Evolutionary conservation across 2,113 vertebrate species (phyloP).

Genomic region (Promerops cafer): DNA sequence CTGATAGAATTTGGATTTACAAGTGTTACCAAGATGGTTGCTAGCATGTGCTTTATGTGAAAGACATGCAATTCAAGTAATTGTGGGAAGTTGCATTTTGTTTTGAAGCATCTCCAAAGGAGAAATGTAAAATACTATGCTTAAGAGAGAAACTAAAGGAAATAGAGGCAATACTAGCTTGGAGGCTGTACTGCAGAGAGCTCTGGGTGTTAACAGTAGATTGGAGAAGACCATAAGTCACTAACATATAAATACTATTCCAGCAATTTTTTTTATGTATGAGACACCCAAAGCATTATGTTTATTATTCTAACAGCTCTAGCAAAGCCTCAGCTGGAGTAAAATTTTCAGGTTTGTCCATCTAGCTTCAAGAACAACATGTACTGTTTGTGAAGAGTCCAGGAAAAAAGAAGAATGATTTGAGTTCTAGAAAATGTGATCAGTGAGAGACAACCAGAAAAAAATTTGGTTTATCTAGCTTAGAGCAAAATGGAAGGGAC

Average conservation of each 20-base stretch:
- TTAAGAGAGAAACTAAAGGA: not conserved
- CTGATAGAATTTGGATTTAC: not conserved
- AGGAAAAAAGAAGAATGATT: not conserved
- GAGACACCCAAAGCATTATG: not conserved
- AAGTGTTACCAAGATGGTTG: not conserved
- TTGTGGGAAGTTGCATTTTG: not conserved
- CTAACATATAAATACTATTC: not conserved
- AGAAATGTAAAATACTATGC: not conserved
- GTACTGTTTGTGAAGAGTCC: not conserved
- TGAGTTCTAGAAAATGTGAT: not conserved
- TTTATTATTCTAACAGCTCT: not conserved
- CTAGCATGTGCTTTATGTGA: not conserved
- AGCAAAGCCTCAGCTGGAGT: not conserved
- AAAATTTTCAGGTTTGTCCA: not conserved
- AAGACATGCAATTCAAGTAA: fast-evolving
- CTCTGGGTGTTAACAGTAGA: not conserved
- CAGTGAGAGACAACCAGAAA: not conserved
- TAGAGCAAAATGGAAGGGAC: not conserved
- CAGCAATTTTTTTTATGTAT: not conserved
- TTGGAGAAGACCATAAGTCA: not conserved
- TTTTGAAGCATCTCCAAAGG: not conserved
- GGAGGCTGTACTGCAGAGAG: not conserved
- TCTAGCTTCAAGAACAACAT: not conserved
- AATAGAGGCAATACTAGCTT: not conserved
- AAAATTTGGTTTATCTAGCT: not conserved